Conservation (phyloP, 2,113 vertebrate genomes). For the Cyrtonyx montezumae region DNA sequence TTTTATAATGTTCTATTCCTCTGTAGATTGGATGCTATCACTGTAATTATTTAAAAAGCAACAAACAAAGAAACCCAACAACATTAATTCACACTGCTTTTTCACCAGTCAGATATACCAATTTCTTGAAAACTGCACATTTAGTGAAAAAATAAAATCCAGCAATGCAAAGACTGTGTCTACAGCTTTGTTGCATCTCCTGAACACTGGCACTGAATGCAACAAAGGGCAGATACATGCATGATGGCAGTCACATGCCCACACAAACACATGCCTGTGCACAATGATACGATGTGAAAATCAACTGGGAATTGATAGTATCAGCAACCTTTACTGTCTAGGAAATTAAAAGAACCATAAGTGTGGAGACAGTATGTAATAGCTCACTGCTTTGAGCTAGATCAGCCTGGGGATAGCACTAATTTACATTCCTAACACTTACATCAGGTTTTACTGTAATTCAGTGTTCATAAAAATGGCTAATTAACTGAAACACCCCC, state of each 20-base stretch:
- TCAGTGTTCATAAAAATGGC: constrained; percentile 59
- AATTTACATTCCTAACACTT: constrained; percentile 61
- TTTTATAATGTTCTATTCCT: background rate
- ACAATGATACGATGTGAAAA: background rate
- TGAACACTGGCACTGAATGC: background rate
- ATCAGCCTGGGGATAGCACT: background rate
- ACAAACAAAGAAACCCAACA: background rate
- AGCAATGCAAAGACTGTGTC: background rate
- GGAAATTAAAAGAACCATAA: constrained; percentile 22
- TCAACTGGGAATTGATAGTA: background rate
- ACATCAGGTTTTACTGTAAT: constrained; percentile 48
- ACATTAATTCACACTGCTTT: background rate
- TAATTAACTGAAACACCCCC: constrained; percentile 64
- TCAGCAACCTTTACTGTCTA: background rate
- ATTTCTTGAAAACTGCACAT: background rate
- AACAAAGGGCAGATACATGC: background rate
- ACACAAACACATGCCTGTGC: background rate
- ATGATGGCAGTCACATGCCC: background rate
- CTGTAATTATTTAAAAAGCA: background rate
- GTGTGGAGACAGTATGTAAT: background rate
- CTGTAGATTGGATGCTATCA: background rate
- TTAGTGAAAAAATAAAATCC: background rate
- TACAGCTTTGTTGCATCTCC: background rate
- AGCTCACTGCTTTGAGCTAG: constrained; percentile 2
- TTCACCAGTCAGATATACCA: background rate